phyloP scores from a whole-genome alignment of 2,113 vertebrate genomes.

The Mastomys natalensis region DNA sequence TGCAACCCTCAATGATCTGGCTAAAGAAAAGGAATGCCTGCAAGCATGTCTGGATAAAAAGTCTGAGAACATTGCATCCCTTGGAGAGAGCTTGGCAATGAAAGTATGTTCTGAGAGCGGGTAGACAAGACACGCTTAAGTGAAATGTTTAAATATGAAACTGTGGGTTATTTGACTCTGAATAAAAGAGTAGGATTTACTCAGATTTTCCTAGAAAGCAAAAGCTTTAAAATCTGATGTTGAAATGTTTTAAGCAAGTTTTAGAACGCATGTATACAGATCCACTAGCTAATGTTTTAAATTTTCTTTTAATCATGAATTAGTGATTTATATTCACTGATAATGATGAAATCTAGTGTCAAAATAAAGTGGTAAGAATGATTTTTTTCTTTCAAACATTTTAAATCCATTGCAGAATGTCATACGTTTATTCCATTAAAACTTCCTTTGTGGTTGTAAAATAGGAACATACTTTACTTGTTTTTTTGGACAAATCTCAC shows the following conservation, averaged over 20 bases:
- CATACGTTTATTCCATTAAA: conserved; percentile 38
- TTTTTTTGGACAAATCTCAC: background rate
- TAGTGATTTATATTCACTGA: conserved; percentile 35
- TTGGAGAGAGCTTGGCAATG: conserved; percentile 85
- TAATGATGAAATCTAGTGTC: conserved; percentile 35
- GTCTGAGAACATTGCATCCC: conserved; percentile 83
- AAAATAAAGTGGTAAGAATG: conserved; percentile 25
- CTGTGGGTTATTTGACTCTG: conserved; percentile 21
- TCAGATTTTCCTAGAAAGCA: conserved; percentile 56
- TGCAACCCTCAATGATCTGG: conserved; percentile 83
- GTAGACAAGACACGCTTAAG: conserved; percentile 62
- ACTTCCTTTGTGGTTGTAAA: conserved; percentile 31
- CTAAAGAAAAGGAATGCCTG: conserved; percentile 86
- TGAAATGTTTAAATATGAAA: conserved; percentile 12
- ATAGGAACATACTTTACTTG: background rate
- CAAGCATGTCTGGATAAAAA: conserved; percentile 88
- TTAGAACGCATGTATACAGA: conserved; percentile 42
- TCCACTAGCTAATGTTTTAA: conserved; percentile 36
- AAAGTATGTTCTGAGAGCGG: conserved; percentile 83
- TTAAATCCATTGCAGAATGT: background rate
- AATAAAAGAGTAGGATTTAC: conserved; percentile 69
- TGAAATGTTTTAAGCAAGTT: conserved; percentile 52
- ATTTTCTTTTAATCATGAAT: conserved; percentile 55
- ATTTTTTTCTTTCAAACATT: conserved; percentile 49
- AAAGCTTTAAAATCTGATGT: conserved; percentile 69